Conservation (phyloP, 2,113 vertebrate species). For the Panthera tigris region DNA sequence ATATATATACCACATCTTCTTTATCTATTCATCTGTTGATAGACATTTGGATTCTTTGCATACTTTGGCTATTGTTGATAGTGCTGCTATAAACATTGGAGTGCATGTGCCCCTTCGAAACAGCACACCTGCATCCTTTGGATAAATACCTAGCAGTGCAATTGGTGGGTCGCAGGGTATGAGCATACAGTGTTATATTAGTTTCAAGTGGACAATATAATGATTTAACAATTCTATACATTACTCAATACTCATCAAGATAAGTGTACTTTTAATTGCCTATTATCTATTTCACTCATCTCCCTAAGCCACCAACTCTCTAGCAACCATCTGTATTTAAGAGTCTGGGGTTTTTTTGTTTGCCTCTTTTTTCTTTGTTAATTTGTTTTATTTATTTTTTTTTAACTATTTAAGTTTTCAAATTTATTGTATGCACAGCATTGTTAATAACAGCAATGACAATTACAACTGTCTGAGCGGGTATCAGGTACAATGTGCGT, state of each 20-base stretch:
- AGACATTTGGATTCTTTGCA: no score
- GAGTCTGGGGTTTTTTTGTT: background rate
- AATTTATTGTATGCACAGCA: background rate
- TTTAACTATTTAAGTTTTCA: background rate
- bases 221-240: background rate
- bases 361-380: background rate
- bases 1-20: no score
- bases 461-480: background rate
- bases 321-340: background rate
- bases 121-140: no score
- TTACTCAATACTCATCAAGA: background rate
- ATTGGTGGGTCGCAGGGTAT: no score
- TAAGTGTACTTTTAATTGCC: background rate
- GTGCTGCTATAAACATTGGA: no score
- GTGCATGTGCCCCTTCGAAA: no score
- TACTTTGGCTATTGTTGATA: no score
- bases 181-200: background rate
- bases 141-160: no score
- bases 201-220: background rate
- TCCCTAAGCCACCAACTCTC: background rate
- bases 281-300: background rate
- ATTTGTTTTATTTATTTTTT: no score
- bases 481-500: background rate
- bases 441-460: background rate
- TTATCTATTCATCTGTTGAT: no score